Conservation (phyloP, 2,797 vertebrate species). For the Lagodon rhomboides region DNA sequence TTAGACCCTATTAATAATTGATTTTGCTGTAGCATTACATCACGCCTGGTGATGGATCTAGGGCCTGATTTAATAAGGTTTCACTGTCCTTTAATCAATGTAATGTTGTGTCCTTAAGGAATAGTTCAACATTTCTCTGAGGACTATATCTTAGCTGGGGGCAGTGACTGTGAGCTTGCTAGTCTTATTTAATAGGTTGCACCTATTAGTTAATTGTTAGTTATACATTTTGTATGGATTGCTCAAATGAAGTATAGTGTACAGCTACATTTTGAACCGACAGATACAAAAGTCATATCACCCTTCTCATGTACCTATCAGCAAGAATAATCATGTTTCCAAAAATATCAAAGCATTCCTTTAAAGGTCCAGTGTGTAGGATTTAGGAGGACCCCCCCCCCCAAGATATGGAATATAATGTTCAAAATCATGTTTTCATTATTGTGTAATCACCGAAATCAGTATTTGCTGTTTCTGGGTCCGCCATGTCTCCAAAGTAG, state of each 20-base stretch:
- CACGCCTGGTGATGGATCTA: not conserved
- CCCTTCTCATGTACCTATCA: not conserved
- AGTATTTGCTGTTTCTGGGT: too few species aligned
- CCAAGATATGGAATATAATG: not conserved
- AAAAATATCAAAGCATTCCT: not conserved
- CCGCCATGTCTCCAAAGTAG: too few species aligned
- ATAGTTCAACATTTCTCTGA: not conserved
- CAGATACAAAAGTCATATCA: not conserved
- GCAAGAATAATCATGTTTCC: not conserved
- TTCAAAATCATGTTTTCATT: too few species aligned
- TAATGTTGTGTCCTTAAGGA: not conserved
- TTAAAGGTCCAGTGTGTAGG: not conserved
- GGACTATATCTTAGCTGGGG: too few species aligned
- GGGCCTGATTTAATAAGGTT: slow-evolving; percentile 23
- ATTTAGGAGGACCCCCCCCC: too few species aligned
- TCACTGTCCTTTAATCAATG: not conserved
- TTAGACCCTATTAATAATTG: slow-evolving; percentile 17
- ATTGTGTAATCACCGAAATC: too few species aligned
- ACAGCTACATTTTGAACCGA: not conserved
- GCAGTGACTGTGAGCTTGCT: too few species aligned
- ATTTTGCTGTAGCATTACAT: slow-evolving; percentile 20
- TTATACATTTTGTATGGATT: too few species aligned
- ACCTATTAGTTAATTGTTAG: too few species aligned
- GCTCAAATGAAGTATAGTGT: too few species aligned
- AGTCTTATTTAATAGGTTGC: too few species aligned